Conservation (phyloP, 2,797 vertebrate genomes). For the Spondyliosoma cantharus region DNA sequence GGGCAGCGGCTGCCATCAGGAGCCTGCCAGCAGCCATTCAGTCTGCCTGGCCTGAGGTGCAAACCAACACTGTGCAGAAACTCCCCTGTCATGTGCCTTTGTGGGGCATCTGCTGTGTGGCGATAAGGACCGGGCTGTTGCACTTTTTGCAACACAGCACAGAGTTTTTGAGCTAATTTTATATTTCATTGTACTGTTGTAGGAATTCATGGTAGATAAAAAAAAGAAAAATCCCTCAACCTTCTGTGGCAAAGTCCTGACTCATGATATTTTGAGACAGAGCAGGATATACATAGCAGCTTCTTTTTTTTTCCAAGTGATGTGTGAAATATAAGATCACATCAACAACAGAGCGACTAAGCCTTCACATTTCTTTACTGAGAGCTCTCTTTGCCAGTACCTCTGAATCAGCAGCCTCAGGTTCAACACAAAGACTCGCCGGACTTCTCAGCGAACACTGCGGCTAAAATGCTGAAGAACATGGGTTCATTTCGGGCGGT, state of each 20-base stretch:
- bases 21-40: constrained; percentile 55
- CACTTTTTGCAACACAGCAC: constrained; percentile 59
- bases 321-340: constrained; percentile 30
- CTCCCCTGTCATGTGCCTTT: constrained; percentile 53
- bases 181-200: constrained; percentile 54
- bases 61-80: constrained; percentile 61
- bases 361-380: constrained; percentile 8
- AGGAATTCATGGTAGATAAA: constrained; percentile 52
- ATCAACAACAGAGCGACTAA: constrained; percentile 47
- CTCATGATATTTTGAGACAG: constrained; percentile 22
- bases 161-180: constrained; percentile 73
- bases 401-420: constrained; percentile 50
- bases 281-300: constrained; percentile 13
- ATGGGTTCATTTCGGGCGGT: constrained; percentile 22
- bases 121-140: constrained; percentile 76
- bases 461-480: constrained; percentile 31
- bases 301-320: constrained; percentile 14
- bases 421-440: constrained; percentile 38
- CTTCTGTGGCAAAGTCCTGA: constrained; percentile 38
- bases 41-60: constrained; percentile 59
- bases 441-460: constrained; percentile 15
- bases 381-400: constrained; percentile 20
- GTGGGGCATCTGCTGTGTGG: constrained; percentile 70
- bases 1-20: constrained; percentile 66
- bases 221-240: constrained; percentile 39